A percentile compares a stretch with the other conserved stretches of the same genome.
phyloP scores from a whole-genome alignment of 2,888 invertebrate genomes.

The Drosophila vallismaia region DNA sequence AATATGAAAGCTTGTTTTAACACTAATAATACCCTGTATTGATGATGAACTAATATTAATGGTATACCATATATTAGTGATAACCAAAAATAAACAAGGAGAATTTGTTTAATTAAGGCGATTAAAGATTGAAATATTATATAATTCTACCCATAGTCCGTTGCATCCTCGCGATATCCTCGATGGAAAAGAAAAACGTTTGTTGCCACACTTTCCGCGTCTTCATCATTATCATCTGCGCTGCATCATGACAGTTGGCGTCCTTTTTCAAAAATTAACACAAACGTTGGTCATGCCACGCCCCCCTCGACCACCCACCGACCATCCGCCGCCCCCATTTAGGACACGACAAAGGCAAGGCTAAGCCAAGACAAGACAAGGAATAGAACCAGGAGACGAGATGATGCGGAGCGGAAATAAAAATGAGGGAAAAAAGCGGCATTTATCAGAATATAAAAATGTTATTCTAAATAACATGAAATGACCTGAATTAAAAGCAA shows the following conservation, averaged over 20 bases:
- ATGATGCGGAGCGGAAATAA: conserved; percentile 5
- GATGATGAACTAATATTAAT: too few relatives aligned
- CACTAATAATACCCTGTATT: conserved; percentile 5
- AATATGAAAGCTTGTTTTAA: not conserved
- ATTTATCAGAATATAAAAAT: conserved; percentile 56
- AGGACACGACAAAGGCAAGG: conserved; percentile 30
- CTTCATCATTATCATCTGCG: conserved; percentile 67
- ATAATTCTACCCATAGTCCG: not conserved
- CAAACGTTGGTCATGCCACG: conserved; percentile 48
- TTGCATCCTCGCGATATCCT: conserved; percentile 7
- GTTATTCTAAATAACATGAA: conserved; percentile 56
- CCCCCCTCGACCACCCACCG: conserved; percentile 24
- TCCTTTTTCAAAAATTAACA: conserved; percentile 72
- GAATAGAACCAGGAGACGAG: conserved; percentile 7
- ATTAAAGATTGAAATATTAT: too few relatives aligned
- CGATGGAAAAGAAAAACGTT: conserved; percentile 7
- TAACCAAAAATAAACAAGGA: too few relatives aligned
- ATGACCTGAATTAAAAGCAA: conserved; percentile 57
- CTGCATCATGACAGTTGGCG: conserved; percentile 68
- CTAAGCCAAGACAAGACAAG: conserved; percentile 24
- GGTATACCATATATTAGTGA: too few relatives aligned
- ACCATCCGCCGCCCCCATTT: not conserved
- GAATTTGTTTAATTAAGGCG: too few relatives aligned
- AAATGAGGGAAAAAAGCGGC: conserved; percentile 21
- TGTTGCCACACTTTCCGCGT: conserved; percentile 43